Evolutionary conservation across 2,113 vertebrate species (phyloP), one percentile per base, ranked within the genome.

Genomic region (Nycticebus coucang): DNA sequence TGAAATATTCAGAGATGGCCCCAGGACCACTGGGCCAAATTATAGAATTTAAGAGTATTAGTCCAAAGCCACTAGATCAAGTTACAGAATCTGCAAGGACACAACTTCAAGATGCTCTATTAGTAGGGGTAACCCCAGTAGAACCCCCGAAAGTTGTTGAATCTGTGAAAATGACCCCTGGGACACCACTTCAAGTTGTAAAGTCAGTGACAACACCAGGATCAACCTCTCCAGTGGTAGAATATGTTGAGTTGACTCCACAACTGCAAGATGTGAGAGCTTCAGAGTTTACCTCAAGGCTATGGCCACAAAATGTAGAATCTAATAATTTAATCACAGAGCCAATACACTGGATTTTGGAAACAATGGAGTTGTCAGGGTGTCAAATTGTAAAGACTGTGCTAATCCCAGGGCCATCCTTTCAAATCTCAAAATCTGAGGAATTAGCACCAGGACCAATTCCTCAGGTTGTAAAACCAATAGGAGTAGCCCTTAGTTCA

Each of bases 391-490:
- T 97, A 87, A 96, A 95, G 87, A 94, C 92, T 66, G 17, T 94
- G 45, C 84, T 96, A 93, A 83, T 37, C 26, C 95, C 94, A 92
- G n/a, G n/a, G 14, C 81, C 89, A 81, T 50, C 19, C 68, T 28
- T 78, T 94, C 94, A 95, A 64, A 88, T 82, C 12, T 28, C 89
- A 88, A 94, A 94, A 85, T 97, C 97, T 93, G 97, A 97, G 68
- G 35, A 95, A 78, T 64, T 97, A 90, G 72, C 82, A 68, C 82
- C 89, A 78, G 68, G 86, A 85, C 95, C 96, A 50, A 14, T 80
- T 87, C 86, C 89, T 94, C 96, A 97, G 92, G 41, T 90, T 91
- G 60, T 45, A 88, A 68, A 95, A 68, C 82, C 72, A 81, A 81
- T 80, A 91, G 10, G 68, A 86, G 35, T 78, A 19, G 10, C 78